A percentile compares a stretch with the other conserved stretches of the same genome.
phyloP scores from a whole-genome alignment of 2,888 invertebrate species.

The Orthosia cruda region DNA sequence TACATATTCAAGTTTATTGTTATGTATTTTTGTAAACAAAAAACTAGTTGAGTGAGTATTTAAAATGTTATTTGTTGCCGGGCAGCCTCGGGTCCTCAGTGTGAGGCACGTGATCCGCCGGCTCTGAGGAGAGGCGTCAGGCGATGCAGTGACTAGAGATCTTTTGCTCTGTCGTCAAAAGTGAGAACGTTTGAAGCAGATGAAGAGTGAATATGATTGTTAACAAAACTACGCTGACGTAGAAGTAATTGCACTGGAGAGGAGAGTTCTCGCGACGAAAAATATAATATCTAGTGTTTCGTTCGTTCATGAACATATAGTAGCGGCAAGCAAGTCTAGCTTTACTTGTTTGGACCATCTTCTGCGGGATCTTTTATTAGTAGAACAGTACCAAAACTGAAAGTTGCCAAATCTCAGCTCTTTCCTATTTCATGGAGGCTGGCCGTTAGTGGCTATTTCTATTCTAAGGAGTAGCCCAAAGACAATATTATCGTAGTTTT shows the following conservation, averaged over 20 bases:
- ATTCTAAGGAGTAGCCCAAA: background rate
- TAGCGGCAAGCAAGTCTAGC: background rate
- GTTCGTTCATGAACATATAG: background rate
- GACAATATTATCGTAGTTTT: background rate
- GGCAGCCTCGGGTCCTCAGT: background rate
- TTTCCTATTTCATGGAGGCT: too few species aligned
- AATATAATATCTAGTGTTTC: background rate
- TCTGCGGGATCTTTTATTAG: too few species aligned
- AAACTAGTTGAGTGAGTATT: conserved; percentile 3
- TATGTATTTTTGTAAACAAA: conserved; percentile 19
- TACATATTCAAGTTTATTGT: background rate
- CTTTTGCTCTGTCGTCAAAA: too few species aligned
- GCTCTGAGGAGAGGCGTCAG: background rate
- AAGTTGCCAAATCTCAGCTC: background rate
- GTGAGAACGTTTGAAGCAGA: background rate
- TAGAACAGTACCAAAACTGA: background rate
- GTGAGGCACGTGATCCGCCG: background rate
- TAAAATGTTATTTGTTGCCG: background rate
- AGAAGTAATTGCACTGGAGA: too few species aligned
- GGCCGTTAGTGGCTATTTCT: background rate
- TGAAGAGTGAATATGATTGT: background rate
- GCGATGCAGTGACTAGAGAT: background rate
- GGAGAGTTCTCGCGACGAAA: background rate
- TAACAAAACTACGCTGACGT: background rate
- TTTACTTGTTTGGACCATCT: background rate